These are phyloP conservation scores for Lepidocyrtoides sp. DNA, from an alignment of 2,888 invertebrate species.

Conservation along the genomic window DNA sequence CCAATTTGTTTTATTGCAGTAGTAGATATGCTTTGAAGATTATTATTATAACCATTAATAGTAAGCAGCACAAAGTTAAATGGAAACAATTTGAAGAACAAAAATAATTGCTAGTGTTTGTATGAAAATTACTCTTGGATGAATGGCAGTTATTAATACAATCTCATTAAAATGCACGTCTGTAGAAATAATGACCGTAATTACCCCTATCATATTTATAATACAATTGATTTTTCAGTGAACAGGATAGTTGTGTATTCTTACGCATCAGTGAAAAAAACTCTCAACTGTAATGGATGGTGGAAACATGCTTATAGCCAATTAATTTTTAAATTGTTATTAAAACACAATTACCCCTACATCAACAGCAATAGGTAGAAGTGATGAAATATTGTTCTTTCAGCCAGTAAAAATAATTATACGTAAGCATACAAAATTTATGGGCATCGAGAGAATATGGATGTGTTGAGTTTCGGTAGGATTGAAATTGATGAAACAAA, in stretches of 20 bases:
- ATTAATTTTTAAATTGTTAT: conserved; percentile 32
- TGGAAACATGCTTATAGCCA: neutral
- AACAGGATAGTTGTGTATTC: neutral
- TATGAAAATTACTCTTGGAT: neutral
- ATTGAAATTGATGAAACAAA: neutral
- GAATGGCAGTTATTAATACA: conserved; percentile 19
- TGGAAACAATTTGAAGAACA: neutral
- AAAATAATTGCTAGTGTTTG: neutral
- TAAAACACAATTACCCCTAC: neutral
- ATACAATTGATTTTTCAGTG: neutral
- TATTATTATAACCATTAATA: too few relatives aligned
- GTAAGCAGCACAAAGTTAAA: too few relatives aligned
- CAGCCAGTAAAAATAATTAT: neutral
- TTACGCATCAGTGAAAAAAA: too few relatives aligned
- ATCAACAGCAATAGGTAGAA: neutral
- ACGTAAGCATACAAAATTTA: neutral
- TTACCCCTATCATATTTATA: neutral
- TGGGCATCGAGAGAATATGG: neutral
- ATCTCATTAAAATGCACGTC: neutral
- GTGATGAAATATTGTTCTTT: conserved; percentile 3
- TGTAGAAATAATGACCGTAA: neutral
- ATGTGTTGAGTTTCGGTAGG: neutral
- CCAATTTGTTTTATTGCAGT: too few relatives aligned
- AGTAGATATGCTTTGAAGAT: too few relatives aligned
- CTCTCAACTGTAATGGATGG: too few relatives aligned